Conservation (phyloP, 2,797 vertebrate species). For the Crypturellus tataupa region DNA sequence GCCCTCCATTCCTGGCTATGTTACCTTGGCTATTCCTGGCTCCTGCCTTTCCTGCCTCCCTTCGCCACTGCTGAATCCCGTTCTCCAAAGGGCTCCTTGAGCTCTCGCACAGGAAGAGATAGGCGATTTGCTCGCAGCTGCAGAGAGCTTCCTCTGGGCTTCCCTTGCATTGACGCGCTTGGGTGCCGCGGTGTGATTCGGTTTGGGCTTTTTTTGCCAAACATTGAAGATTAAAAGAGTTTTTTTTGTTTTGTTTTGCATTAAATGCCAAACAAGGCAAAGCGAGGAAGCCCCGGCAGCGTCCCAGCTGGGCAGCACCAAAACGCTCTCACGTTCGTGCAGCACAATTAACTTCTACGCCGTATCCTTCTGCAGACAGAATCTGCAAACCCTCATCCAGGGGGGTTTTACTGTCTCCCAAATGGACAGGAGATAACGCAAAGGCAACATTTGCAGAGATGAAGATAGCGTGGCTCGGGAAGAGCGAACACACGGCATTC, state of each 20-base stretch:
- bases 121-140: not conserved
- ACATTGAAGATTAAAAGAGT: not conserved
- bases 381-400: not conserved
- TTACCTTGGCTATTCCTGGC: too few relatives aligned
- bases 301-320: slow-evolving; percentile 29
- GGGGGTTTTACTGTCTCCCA: not conserved
- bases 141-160: not conserved
- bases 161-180: not conserved
- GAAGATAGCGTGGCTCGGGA: not conserved
- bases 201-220: not conserved
- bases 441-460: not conserved
- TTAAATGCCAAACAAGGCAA: not conserved
- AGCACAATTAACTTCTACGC: slow-evolving; percentile 5
- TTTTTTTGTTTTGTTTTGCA: not conserved
- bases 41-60: not conserved
- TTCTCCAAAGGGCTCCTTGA: not conserved
- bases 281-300: not conserved
- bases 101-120: not conserved
- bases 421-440: not conserved
- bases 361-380: not conserved
- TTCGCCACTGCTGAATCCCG: not conserved
- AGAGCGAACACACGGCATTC: not conserved
- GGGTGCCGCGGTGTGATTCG: not conserved
- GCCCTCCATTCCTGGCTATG: not conserved
- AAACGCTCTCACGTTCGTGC: not conserved